Percentiles rank a stretch among this genome's conserved stretches.
These are phyloP conservation scores for Phaenicophaeus curvirostris DNA, from an alignment of 2,797 vertebrate genomes.

Conservation along the genomic window DNA sequence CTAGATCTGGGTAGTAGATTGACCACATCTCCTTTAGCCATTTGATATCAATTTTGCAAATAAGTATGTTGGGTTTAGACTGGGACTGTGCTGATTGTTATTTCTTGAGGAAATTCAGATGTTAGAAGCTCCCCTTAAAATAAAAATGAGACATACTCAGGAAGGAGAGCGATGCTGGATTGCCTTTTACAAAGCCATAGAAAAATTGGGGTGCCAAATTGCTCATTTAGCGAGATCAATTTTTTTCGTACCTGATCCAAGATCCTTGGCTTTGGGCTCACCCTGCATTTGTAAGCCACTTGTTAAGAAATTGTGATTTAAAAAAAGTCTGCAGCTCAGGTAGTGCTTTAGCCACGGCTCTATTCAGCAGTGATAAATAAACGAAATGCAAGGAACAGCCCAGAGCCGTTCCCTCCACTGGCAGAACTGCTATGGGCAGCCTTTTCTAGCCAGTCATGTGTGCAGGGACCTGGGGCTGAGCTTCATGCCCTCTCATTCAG, in stretches of 20 bases:
- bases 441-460: not conserved
- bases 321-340: conserved; percentile 13
- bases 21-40: not conserved
- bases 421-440: not conserved
- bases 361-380: conserved; percentile 66
- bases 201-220: not conserved
- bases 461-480: not conserved
- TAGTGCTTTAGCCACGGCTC: conserved; percentile 60
- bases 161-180: conserved; percentile 32
- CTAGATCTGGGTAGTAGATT: not conserved
- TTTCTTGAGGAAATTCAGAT: not conserved
- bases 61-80: not conserved
- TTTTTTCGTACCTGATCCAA: not conserved
- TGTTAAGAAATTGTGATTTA: not conserved
- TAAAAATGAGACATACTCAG: conserved; percentile 14
- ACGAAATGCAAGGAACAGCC: not conserved
- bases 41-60: not conserved
- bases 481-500: fast-evolving
- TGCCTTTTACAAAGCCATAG: not conserved
- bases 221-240: not conserved
- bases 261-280: conserved; percentile 17
- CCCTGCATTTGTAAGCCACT: not conserved
- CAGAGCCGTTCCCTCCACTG: fast-evolving
- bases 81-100: not conserved
- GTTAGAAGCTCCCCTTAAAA: not conserved